Evolutionary conservation across 2,113 vertebrate genomes (phyloP), one percentile per base, ranked within the genome.

Genomic region (Oreochromis niloticus): DNA sequence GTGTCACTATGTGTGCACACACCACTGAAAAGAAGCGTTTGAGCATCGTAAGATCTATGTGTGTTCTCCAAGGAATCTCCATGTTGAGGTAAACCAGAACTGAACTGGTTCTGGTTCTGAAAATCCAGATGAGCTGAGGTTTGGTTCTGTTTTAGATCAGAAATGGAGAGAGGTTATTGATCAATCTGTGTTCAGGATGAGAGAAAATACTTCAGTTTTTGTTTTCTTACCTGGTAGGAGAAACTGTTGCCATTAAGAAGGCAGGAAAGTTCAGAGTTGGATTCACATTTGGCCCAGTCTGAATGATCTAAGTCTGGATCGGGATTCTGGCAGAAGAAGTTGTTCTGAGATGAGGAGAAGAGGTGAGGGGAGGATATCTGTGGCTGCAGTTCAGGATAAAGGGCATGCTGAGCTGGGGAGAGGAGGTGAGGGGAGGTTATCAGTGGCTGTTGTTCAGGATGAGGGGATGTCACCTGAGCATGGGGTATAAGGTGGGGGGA

Each of bases 21-120:
- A 1, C 22, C 73, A 4, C 39, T 11, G 22, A 14, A 9, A 24
- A 57, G 13, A 24, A 55, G 19, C 5, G 79, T 36, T 34, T 81
- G 84, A 61, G 30, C 12, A 11, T 79, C 63, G 22, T 80, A 88
- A 19, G 34, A 11, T 13, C 46, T 55, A 43, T 68, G 27, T 9
- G 83, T 46, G 66, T 22, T 46, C 41, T 82, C 83, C 71, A 61
- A 2, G 5, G 68, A 83, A 14, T 80, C 78, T 54, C 50, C 34
- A 8, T 48, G 68, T 36, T 73, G 52, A n/a, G 56, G 30, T 24
- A 32, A 32, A 39, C 34, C 32, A 17, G 46, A 3, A 14, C 22
- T 12, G 24, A 85, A 78, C 48, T 87, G 91, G 85, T n/a, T 91
- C 85, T 85, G 88, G 80, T 19, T 91, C 87, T 84, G 87, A 81